Evolutionary conservation across 2,888 invertebrate genomes (phyloP), one percentile per base, ranked within the genome.

Genomic region (Teleiodes luculella): DNA sequence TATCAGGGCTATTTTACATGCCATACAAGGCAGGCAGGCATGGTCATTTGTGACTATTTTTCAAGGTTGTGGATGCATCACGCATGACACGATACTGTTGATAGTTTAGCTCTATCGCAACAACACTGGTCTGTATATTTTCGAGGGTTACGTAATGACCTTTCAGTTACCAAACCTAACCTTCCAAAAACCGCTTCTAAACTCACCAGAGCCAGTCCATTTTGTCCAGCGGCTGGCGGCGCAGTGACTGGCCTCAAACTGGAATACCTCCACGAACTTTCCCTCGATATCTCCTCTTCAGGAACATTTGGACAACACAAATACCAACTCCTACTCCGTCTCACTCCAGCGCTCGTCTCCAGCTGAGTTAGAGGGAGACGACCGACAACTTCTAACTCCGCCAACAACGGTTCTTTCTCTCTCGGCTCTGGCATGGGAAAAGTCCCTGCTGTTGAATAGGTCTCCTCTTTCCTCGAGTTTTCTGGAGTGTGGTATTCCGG

Each of bases 261-360:
- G 18, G 88, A 84, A 54, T 88, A 86, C 55, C 88, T 65, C 88
- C 88, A 87, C 8, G 85, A 85, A 0, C 86, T 83, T 61, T 86
- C 83, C 49, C 86, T 67, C 0, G 83, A 82, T 0, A 83, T 75
- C 71, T 87, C 83, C 63, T 87, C 85, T 10, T 87, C 86, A 0
- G 78, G 80, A 28, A 83, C 77, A 37, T 88, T 83, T 0, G 90
- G 89, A 57, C 91, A 91, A 78, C 92, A 92, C 59, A 92, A 83
- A 64, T 92, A 86, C 87, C 92, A 92, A 67, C 92, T 92, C 54
- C 92, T 72, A 64, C 91, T 92, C 58, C 92, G 78, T 47, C 92
- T 78, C 0, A 92, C 86, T 1, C 84, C 84, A 0, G 79, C 66
- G 0, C 75, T 67, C 0, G 72, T 66, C 1, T 85, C 86, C 62